phyloP scores from a whole-genome alignment of 2,113 vertebrate species.

The Centropus bengalensis region DNA sequence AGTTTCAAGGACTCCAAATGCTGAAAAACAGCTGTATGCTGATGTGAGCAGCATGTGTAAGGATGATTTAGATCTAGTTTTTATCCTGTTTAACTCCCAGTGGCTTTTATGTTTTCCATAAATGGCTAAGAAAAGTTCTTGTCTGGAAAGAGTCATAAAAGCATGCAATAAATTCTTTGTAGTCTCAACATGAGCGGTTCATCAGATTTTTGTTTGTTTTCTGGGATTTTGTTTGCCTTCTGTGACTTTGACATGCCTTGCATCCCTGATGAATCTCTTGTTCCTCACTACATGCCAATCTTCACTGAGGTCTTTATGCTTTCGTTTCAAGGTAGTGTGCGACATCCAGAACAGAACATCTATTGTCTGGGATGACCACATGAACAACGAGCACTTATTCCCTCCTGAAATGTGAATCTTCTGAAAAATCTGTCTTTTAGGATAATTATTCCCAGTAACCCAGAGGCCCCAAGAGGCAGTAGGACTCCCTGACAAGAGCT shows the following conservation, averaged over 20 bases:
- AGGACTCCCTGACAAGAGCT: background rate
- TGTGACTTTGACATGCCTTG: background rate
- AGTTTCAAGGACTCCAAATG: slow-evolving; percentile 60
- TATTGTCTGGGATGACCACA: background rate
- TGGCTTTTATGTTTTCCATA: slow-evolving; percentile 79
- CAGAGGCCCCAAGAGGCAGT: background rate
- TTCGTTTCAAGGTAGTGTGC: background rate
- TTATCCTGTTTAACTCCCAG: slow-evolving; percentile 73
- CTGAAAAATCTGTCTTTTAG: background rate
- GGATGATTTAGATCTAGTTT: slow-evolving; percentile 70
- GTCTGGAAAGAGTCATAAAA: slow-evolving; percentile 69
- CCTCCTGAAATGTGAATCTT: slow-evolving; percentile 1
- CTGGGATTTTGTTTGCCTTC: slow-evolving; percentile 29
- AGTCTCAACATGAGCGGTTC: slow-evolving; percentile 22
- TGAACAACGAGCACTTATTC: background rate
- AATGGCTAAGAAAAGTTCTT: slow-evolving; percentile 77
- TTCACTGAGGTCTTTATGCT: background rate
- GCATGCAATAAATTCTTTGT: slow-evolving; percentile 67
- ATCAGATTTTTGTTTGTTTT: slow-evolving; percentile 45
- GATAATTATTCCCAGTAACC: background rate
- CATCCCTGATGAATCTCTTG: background rate
- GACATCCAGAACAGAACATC: background rate
- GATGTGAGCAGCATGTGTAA: slow-evolving; percentile 74
- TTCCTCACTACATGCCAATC: background rate
- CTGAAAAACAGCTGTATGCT: slow-evolving; percentile 75